phyloP scores from a whole-genome alignment of 2,888 invertebrate genomes.

The Hypomecis punctinalis region DNA sequence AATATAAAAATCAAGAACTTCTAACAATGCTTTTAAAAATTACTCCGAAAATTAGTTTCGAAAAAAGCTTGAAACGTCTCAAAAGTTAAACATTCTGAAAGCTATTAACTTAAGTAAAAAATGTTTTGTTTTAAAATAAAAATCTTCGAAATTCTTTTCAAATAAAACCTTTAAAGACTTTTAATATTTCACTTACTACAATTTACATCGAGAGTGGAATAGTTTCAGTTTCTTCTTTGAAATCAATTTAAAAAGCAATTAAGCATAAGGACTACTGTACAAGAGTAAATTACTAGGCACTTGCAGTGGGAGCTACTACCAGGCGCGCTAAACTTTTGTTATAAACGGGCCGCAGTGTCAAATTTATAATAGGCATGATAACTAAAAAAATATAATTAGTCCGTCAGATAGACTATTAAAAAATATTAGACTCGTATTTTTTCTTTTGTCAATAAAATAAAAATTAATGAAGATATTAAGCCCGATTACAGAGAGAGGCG shows the following conservation, averaged over 20 bases:
- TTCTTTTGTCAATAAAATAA: too few relatives aligned
- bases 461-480: too few relatives aligned
- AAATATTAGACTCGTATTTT: too few relatives aligned
- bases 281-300: constrained; percentile 24
- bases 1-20: neutral
- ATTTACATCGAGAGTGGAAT: neutral
- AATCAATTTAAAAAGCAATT: constrained; percentile 22
- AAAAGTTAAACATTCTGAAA: neutral
- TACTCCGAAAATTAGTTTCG: neutral
- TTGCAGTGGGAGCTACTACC: constrained; percentile 23
- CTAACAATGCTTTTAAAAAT: too few relatives aligned
- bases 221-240: neutral
- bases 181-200: neutral
- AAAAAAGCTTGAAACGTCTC: neutral
- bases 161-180: neutral
- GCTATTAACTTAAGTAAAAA: neutral
- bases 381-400: too few relatives aligned
- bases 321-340: constrained; percentile 6
- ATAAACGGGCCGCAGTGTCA: neutral
- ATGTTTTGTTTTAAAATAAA: neutral
- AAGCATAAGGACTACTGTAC: constrained; percentile 15
- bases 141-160: neutral
- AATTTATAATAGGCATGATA: too few relatives aligned
- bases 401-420: too few relatives aligned
- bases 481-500: too few relatives aligned